phyloP scores from a whole-genome alignment of 2,888 invertebrate species.

The Drosophila silvestris region DNA sequence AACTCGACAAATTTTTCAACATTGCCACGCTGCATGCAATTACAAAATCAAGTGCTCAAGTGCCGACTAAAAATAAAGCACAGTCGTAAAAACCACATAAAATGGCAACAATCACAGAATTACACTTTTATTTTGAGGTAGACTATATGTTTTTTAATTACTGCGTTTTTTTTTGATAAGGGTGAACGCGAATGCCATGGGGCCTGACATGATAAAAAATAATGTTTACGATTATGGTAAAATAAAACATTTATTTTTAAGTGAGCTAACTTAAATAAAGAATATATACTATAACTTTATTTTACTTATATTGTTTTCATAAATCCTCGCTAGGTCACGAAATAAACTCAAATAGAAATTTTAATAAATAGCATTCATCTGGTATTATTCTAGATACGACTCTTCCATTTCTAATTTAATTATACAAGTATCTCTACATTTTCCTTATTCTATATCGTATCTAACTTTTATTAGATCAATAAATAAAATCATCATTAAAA shows the following conservation, averaged over 20 bases:
- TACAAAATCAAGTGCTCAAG: slow-evolving; percentile 66
- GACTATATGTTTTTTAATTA: slow-evolving; percentile 48
- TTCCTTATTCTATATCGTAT: not conserved
- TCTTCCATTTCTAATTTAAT: not conserved
- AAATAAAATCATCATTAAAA: not conserved
- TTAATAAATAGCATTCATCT: too few species aligned
- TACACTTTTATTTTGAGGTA: slow-evolving; percentile 21
- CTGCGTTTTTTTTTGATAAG: slow-evolving; percentile 31
- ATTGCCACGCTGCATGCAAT: slow-evolving; percentile 57
- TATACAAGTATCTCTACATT: not conserved
- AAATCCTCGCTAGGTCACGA: rapidly evolving
- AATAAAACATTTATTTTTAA: not conserved
- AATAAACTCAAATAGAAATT: not conserved
- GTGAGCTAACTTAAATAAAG: not conserved
- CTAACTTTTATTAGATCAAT: not conserved
- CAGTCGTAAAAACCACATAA: slow-evolving; percentile 47
- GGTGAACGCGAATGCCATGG: not conserved
- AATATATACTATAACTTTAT: not conserved
- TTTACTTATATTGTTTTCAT: not conserved
- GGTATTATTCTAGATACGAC: not conserved
- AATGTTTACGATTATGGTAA: not conserved
- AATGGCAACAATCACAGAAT: slow-evolving; percentile 34
- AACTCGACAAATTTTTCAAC: slow-evolving; percentile 70
- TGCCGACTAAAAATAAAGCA: slow-evolving; percentile 9
- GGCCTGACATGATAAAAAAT: not conserved